Evolutionary conservation across 2,797 vertebrate genomes (phyloP).

Genomic region (Eremophila alpestris): DNA sequence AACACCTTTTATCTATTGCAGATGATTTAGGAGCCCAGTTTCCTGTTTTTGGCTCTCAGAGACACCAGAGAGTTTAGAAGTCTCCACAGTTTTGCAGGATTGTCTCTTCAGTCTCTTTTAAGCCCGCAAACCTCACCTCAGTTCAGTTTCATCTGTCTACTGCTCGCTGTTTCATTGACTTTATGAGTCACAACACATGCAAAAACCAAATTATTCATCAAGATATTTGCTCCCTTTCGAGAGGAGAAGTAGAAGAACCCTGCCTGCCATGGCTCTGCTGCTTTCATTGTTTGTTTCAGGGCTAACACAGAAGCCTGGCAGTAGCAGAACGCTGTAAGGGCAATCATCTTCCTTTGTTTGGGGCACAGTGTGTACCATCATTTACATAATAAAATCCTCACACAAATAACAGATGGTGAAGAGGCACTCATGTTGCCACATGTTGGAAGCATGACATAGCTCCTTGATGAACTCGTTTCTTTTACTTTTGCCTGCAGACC

Average conservation of each 20-base stretch:
- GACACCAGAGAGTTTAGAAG: background rate
- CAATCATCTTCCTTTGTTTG: conserved; percentile 78
- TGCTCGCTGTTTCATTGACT: background rate
- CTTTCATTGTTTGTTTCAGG: conserved; percentile 44
- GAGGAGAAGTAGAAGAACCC: conserved; percentile 56
- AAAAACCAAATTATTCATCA: conserved; percentile 32
- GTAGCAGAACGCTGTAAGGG: conserved; percentile 59
- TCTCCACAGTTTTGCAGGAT: background rate
- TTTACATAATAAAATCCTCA: conserved; percentile 83
- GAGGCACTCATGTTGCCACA: conserved; percentile 76
- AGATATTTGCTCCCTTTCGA: background rate
- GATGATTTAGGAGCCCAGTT: conserved; percentile 33
- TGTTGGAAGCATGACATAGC: conserved; percentile 75
- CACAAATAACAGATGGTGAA: conserved; percentile 82
- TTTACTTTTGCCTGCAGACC: conserved; percentile 71
- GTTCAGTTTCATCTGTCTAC: background rate
- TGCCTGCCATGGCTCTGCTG: conserved; percentile 55
- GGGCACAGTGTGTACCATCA: conserved; percentile 72
- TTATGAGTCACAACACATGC: conserved; percentile 2
- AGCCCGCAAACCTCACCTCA: background rate
- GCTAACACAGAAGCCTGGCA: conserved; percentile 73
- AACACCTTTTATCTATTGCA: conserved; percentile 32
- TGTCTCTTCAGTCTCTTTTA: background rate
- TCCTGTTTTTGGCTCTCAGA: background rate
- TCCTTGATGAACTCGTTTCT: conserved; percentile 72